Evolutionary conservation across 2,888 invertebrate species (phyloP), one percentile per base, ranked within the genome.

Genomic region (Sarcophaga carnaria): DNA sequence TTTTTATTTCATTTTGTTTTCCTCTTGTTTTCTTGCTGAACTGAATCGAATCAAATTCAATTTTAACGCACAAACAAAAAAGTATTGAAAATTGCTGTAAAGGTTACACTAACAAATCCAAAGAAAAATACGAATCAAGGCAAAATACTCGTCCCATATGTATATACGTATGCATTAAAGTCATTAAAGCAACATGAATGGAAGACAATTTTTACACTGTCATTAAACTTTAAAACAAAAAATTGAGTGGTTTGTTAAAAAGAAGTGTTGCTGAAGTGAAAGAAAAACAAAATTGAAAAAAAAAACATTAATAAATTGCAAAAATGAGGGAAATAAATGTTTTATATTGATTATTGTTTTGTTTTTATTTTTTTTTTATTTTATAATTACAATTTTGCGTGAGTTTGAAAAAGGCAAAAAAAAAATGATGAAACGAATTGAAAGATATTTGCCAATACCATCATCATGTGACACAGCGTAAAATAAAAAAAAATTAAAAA

Each of bases 171-270:
- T 27, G 6, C 0, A 27, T 49, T 49, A 49, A 49, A 49, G 49
- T 14, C 49, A 49, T 49, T 49, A 11, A 49, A 63, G 4, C 17
- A 62, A 74, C 27, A 72, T 80, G 45, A 60, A 37, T 47, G 4
- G n/a, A 66, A 66, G 25, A 11, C 17, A 62, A 79, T 64, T 81
- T 76, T 81, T 75, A 81, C 37, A 81, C 75, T 76, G 75, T 70
- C 81, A 81, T 63, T 70, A 70, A 76, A 81, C 70, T 76, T 63
- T 20, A 70, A 75, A 27, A 1, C 6, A 27, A 27, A 27, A 81
- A 76, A 12, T 76, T 70, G 75, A 63, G 75, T 70, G 76, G 75
- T 81, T 76, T 49, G 60, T 74, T 80, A 2, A 17, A 20, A 60
- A 60, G 71, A 49, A 49, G 11, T 14, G 49, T 6, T 27, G 27